Evolutionary conservation across 1,140 invertebrate species (phyloP), one percentile per base, ranked within the genome.

Genomic region (Bombus haemorrhoidalis): DNA sequence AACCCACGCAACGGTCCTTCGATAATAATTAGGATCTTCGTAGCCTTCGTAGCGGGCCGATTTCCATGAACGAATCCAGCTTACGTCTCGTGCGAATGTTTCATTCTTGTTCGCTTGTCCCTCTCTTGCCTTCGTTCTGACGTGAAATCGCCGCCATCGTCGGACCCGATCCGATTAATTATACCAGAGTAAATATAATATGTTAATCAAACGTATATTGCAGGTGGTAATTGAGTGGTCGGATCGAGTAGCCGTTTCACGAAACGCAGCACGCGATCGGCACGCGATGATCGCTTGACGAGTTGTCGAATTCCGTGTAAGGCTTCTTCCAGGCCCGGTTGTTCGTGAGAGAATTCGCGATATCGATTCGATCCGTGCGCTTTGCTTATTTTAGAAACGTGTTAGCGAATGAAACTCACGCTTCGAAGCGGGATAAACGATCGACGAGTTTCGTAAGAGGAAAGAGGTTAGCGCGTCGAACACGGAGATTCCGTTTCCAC

Each of bases 1-100:
- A 85, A n/a, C 86, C 75, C 81, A 85, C 62, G 86, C 75, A 81
- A 69, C 64, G 59, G n/a, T 72, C 72, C 37, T 34, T 74, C 76
- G 87, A 89, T 90, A 89, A 92, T 92, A 92, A 92, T 92, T 91
- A 88, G 83, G 47, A 72, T 37, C 59, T 71, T 41, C 64, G 73
- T 83, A 73, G 74, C 28, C 25, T 78, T 13, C 62, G 76, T 72
- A 64, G 72, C 53, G 22, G 74, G 18, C 59, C 53, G 18, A 82
- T 80, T 83, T 86, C 71, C 84, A 32, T 22, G n/a, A 32, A 64
- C 59, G 18, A 34, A 5, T 77, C 4, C 34, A 66, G 18, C 34
- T 71, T 68, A 22, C 32, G 32, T 68, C 18, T 12, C 64, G n/a
- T 41, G 64, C 28, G 22, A 6, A n/a, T 22, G 28, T 86, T 74